Evolutionary conservation across 1,140 invertebrate species (phyloP).

Genomic region (Epicauta chinensis): DNA sequence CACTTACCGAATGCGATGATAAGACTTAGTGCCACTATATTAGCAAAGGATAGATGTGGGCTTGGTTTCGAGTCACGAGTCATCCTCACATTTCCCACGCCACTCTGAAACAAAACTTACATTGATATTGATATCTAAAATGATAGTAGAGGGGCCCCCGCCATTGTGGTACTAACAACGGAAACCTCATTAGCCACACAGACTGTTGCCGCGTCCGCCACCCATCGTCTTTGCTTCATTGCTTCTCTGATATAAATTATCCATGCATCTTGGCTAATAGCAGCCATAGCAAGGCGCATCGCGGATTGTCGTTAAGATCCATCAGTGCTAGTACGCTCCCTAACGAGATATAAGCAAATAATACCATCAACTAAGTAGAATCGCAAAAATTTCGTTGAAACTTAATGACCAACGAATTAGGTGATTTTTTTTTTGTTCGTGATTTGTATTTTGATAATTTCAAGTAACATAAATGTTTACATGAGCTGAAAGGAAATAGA

Average conservation of each 20-base stretch:
- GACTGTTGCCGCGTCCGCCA: slow-evolving; percentile 24
- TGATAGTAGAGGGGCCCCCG: slow-evolving; percentile 9
- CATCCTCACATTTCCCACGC: slow-evolving; percentile 16
- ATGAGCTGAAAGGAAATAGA: too few relatives aligned
- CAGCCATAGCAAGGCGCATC: slow-evolving; percentile 25
- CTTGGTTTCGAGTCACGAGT: slow-evolving; percentile 1
- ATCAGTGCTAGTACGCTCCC: slow-evolving; percentile 24
- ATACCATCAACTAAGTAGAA: slow-evolving; percentile 19
- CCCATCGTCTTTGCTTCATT: slow-evolving; percentile 30
- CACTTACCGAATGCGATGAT: slow-evolving; percentile 11
- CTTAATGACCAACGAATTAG: slow-evolving; percentile 37
- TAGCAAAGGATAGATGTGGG: slow-evolving; percentile 1
- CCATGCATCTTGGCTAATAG: slow-evolving; percentile 34
- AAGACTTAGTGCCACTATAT: slow-evolving; percentile 2
- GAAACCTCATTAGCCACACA: slow-evolving; percentile 29
- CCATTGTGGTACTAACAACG: slow-evolving; percentile 21
- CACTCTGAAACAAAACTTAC: slow-evolving; percentile 10
- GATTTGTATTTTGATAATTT: too few relatives aligned
- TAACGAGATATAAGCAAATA: slow-evolving; percentile 34
- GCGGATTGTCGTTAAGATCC: slow-evolving; percentile 31
- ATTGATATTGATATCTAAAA: slow-evolving; percentile 3
- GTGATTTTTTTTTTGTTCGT: slow-evolving; percentile 27
- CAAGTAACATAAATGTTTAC: too few relatives aligned
- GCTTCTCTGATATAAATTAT: slow-evolving; percentile 33
- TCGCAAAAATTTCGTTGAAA: slow-evolving; percentile 26